Base-by-base conservation (phyloP, 2,797 vertebrate genomes). In the Danio aesculapii region DNA sequence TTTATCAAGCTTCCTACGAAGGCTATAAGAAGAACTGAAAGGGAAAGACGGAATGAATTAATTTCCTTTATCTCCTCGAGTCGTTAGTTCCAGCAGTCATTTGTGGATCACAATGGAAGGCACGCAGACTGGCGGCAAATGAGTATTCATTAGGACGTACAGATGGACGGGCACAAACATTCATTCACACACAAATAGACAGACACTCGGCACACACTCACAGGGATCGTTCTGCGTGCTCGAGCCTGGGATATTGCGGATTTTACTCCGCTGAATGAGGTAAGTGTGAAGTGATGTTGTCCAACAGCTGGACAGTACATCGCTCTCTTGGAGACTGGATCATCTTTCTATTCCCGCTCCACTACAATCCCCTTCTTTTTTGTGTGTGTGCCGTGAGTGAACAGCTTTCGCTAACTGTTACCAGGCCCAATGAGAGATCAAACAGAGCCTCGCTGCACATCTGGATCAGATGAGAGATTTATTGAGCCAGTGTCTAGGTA, bases 281-380 rank as follows among this genome's bases (percentile, higher is more conserved):
- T 93, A 94, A 94, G 93, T 89, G 92, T 85, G 90, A 94, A 89
- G 78, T 92, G 93, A 94, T 92, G 84, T 83, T 86, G 88, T 88
- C 89, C 84, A 94, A 92, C 92, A 95, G 93, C 92, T 94, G 93
- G 88, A 90, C 88, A 86, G 86, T 84, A 88, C 85, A 84, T 87
- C 91, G 86, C 86, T 74, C 71, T 61, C 83, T 74, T 85, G 87
- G 87, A 90, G 87, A 89, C 87, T 87, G 88, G 87, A 89, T 92
- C 87, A 80, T 91, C 89, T 90, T 88, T 83, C 77, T 87, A 53
- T 84, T 72, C 64, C 70, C 44, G 71, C 71, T 83, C 53, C 43
- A 6, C 66, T 52, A 59, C 80, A 83, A 81, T 73, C 52, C 75
- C 64, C 69, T 53, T 76, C 77, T 58, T 79, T 81, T 72, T 77